Percentiles rank a stretch among this genome's conserved stretches.
Conservation (phyloP, 2,797 vertebrate species). For the Valencia hispanica region DNA sequence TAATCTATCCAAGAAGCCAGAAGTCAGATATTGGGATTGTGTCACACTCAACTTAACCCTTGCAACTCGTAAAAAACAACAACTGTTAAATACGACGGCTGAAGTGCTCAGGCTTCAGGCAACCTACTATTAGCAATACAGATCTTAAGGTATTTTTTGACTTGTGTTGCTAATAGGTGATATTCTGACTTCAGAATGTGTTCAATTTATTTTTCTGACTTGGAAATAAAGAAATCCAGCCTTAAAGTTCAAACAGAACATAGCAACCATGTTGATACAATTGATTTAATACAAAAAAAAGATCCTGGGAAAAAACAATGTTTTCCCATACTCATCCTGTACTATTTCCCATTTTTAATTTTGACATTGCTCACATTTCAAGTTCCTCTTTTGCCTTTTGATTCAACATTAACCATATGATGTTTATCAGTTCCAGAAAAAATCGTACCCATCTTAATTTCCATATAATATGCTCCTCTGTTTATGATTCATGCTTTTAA, state of each 20-base stretch:
- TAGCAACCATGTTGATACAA: too few species aligned
- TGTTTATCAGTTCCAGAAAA: neutral
- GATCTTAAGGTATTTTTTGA: neutral
- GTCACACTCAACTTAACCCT: neutral
- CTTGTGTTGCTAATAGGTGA: too few species aligned
- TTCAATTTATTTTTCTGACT: too few species aligned
- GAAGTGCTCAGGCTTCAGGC: neutral
- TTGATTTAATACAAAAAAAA: too few species aligned
- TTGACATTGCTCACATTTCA: neutral
- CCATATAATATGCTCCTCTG: constrained; percentile 11
- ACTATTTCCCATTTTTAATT: too few species aligned
- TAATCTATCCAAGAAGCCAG: neutral
- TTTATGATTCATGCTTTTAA: constrained; percentile 18
- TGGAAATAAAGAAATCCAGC: too few species aligned
- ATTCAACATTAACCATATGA: neutral
- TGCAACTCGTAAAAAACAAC: neutral
- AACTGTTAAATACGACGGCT: neutral
- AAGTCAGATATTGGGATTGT: neutral
- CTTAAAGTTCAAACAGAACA: too few species aligned
- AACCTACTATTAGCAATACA: neutral
- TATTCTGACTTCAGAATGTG: too few species aligned
- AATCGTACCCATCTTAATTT: constrained; percentile 23
- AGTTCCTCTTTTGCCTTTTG: neutral
- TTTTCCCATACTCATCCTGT: too few species aligned
- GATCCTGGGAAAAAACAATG: too few species aligned